A percentile compares a stretch with the other conserved stretches of the same genome.
These are phyloP conservation scores for Proctacanthus coquilletti DNA, from an alignment of 1,140 invertebrate species.

Conservation along the genomic window DNA sequence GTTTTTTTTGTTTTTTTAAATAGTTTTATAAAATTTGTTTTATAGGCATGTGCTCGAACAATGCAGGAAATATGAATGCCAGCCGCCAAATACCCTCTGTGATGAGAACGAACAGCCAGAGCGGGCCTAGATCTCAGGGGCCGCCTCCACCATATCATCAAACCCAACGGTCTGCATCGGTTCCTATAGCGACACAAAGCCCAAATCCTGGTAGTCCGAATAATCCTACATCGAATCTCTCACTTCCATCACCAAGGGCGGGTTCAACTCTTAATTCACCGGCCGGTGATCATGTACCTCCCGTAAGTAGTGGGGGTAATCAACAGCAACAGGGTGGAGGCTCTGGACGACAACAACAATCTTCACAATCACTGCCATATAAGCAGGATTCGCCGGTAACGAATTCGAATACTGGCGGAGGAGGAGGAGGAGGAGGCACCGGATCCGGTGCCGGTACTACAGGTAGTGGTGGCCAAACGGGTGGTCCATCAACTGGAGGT, in stretches of 20 bases:
- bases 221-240: constrained; percentile 53
- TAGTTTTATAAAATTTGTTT: background rate
- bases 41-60: too few species aligned
- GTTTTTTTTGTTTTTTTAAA: constrained; percentile 4
- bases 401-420: too few species aligned
- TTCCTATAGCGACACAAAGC: constrained; percentile 60
- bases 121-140: constrained; percentile 50
- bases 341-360: constrained; percentile 11
- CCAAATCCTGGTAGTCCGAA: constrained; percentile 54
- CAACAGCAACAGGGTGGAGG: constrained; percentile 36
- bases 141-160: constrained; percentile 77
- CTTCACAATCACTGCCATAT: background rate
- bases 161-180: constrained; percentile 65
- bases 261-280: constrained; percentile 49
- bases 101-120: constrained; percentile 29
- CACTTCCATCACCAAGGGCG: constrained; percentile 49
- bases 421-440: too few species aligned
- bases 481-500: constrained; percentile 1
- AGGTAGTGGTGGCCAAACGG: constrained; percentile 11
- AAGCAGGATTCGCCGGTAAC: constrained; percentile 33
- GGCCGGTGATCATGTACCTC: constrained; percentile 34
- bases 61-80: constrained; percentile 2
- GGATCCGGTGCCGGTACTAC: constrained; percentile 4
- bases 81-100: constrained; percentile 8
- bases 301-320: constrained; percentile 26